Evolutionary conservation across 2,797 vertebrate genomes (phyloP).

Genomic region (Enteromius unitaeniatus): DNA sequence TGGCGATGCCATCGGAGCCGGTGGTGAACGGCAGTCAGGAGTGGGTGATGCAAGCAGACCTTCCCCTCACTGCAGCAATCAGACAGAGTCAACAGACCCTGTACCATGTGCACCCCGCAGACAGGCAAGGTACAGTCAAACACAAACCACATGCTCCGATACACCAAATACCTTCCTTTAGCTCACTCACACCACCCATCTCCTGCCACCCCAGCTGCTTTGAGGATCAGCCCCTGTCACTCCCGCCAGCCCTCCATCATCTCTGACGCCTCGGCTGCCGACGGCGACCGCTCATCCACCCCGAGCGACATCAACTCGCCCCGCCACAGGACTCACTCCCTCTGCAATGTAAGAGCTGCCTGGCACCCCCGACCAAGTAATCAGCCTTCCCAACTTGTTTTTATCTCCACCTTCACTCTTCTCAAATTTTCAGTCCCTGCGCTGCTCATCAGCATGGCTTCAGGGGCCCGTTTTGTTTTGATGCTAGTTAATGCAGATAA

Average conservation of each 20-base stretch:
- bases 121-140: conserved; percentile 85
- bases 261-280: conserved; percentile 91
- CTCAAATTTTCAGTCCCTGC: conserved; percentile 26
- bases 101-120: conserved; percentile 88
- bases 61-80: conserved; percentile 95
- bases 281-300: conserved; percentile 93
- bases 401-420: conserved; percentile 46
- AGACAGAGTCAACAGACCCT: conserved; percentile 97
- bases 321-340: conserved; percentile 95
- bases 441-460: conserved; percentile 54
- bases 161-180: background rate
- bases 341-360: conserved; percentile 96
- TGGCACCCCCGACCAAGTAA: conserved; percentile 76
- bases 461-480: conserved; percentile 25
- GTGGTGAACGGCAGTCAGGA: conserved; percentile 96
- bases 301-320: conserved; percentile 98
- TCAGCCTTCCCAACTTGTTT: conserved; percentile 69
- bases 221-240: conserved; percentile 95
- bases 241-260: conserved; percentile 95
- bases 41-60: conserved; percentile 95
- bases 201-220: conserved; percentile 74
- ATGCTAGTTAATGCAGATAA: conserved; percentile 9
- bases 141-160: conserved; percentile 51
- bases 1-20: conserved; percentile 91
- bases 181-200: background rate